Evolutionary conservation across 1,140 invertebrate species (phyloP), one percentile per base, ranked within the genome.

Genomic region (Oreohelix idahoensis): DNA sequence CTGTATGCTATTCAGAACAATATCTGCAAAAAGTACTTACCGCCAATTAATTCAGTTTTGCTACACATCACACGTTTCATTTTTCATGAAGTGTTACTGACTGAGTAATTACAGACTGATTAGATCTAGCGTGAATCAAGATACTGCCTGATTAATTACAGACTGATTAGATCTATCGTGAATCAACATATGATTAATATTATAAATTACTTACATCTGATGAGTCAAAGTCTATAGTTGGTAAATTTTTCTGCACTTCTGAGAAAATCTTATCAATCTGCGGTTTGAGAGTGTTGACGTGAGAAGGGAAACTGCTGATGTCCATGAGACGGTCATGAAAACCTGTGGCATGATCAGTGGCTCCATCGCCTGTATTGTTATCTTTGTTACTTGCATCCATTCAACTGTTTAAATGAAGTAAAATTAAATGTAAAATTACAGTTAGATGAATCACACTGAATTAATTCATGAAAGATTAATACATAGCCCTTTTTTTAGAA

Each of bases 231-330:
- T 90, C 88, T 74, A 91, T 89, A 26, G 84, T 87, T 1, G 90
- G 90, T 15, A 91, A 81, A 81, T 86, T 88, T 81, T 90, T 89
- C 63, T 89, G 86, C 26, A 91, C 87, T 86, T 91, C 90, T 77
- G 89, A 86, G 82, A 91, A 91, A 45, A 91, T 91, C n/a, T 81
- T 84, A 71, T 90, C 90, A 75, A 91, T 85, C 69, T 89, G 88
- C 35, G 89, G 90, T 81, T 89, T 91, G 13, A 89, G 81, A 26
- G 79, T 63, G 17, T 85, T 87, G 5, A 83, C 79, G 23, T 70
- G 71, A 5, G 81, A 38, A 26, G 83, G 38, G 45, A 70, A 63
- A 5, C 51, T 49, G 53, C 77, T 74, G 66, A 77, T 74, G 45
- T 70, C 42, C 35, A 39, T 20, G 17, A 11, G 38, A 35, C 17